Evolutionary conservation across 2,797 vertebrate genomes (phyloP).

Genomic region (Peromyscus eremicus): DNA sequence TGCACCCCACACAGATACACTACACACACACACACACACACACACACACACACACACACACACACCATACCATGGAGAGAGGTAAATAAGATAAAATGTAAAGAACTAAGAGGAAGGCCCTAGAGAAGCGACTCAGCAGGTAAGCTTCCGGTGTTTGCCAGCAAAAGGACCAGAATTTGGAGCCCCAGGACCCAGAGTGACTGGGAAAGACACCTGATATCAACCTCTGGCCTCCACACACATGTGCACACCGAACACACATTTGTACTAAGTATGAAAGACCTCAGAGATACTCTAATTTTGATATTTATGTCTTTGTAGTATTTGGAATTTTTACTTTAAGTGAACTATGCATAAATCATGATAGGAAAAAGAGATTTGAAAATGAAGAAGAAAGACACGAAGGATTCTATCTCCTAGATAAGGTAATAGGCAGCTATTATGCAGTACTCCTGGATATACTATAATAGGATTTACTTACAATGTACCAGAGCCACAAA

Average conservation of each 20-base stretch:
- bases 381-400: background rate
- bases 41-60: no score
- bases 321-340: slow-evolving; percentile 21
- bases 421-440: background rate
- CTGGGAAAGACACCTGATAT: background rate
- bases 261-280: background rate
- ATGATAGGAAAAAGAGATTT: background rate
- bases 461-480: background rate
- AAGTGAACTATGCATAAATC: background rate
- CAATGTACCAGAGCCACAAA: background rate
- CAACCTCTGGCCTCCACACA: background rate
- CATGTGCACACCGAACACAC: background rate
- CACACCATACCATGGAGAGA: background rate
- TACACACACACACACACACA: no score
- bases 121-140: background rate
- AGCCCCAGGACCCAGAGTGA: background rate
- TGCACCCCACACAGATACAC: background rate
- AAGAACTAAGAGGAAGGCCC: background rate
- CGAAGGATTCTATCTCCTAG: background rate
- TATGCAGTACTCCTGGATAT: background rate
- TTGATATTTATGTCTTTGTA: background rate
- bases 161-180: no score
- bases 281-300: background rate
- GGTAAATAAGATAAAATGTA: background rate
- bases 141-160: no score